These are phyloP conservation scores for Agrilus biguttatus DNA, from an alignment of 2,888 invertebrate genomes.

Conservation along the genomic window DNA sequence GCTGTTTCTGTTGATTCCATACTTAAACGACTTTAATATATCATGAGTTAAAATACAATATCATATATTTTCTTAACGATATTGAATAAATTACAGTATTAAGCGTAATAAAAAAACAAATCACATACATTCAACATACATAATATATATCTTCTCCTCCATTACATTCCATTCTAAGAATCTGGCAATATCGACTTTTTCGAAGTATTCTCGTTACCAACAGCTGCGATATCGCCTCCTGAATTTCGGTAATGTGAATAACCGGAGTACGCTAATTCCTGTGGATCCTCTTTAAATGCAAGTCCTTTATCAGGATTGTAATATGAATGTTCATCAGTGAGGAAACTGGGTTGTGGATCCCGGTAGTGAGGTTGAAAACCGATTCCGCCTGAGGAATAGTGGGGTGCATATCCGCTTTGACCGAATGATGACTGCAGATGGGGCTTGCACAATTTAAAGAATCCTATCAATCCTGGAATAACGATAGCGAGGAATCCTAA, in stretches of 20 bases:
- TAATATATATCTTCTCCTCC: not conserved
- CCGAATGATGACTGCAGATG: constrained; percentile 42
- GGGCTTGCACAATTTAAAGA: constrained; percentile 73
- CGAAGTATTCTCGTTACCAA: constrained; percentile 13
- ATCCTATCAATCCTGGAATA: constrained; percentile 68
- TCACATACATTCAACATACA: no score
- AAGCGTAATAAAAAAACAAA: no score
- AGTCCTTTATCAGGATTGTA: constrained; percentile 33
- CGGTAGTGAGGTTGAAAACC: constrained; percentile 41
- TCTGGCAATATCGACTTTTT: constrained; percentile 32
- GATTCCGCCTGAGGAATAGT: constrained; percentile 62
- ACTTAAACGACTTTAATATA: no score
- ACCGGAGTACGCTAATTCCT: constrained; percentile 60
- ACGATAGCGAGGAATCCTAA: constrained; percentile 67
- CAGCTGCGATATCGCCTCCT: constrained; percentile 33
- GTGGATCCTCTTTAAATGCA: constrained; percentile 48
- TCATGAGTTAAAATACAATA: no score
- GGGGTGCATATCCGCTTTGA: constrained; percentile 39
- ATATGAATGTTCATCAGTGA: constrained; percentile 24
- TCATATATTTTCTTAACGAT: no score
- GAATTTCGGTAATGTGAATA: constrained; percentile 49
- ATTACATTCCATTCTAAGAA: constrained; percentile 15
- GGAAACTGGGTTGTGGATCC: constrained; percentile 30
- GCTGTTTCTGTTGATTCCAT: no score
- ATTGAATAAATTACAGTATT: no score